These are phyloP conservation scores for Aviceda leuphotes DNA, from an alignment of 2,797 vertebrate genomes.

Conservation along the genomic window DNA sequence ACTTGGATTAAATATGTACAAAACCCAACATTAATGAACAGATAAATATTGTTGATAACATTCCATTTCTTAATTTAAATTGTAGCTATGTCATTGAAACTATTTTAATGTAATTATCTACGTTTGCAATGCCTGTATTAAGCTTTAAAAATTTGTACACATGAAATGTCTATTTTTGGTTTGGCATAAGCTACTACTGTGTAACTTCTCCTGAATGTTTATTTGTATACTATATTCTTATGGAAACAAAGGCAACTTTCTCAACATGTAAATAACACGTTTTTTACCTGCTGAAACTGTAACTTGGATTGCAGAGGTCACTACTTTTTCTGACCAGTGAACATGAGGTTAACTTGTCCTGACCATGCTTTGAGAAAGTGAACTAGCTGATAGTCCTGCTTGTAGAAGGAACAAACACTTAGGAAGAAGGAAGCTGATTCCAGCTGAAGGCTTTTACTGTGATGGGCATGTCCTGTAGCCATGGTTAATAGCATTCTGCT, in stretches of 20 bases:
- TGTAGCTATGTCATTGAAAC: constrained; percentile 32
- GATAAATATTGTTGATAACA: constrained; percentile 8
- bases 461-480: not conserved
- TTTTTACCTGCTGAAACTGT: constrained; percentile 66
- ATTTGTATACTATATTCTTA: constrained; percentile 61
- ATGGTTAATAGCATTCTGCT: not conserved
- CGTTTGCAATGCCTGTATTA: constrained; percentile 64
- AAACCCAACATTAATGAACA: not conserved
- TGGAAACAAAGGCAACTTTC: constrained; percentile 65
- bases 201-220: constrained; percentile 62
- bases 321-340: not conserved
- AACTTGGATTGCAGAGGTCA: not conserved
- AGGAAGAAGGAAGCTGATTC: not conserved
- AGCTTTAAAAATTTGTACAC: constrained; percentile 74
- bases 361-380: not conserved
- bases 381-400: not conserved
- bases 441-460: not conserved
- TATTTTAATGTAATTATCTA: constrained; percentile 10
- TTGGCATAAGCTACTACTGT: constrained; percentile 64
- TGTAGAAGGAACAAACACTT: not conserved
- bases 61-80: constrained; percentile 36
- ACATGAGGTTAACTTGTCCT: not conserved
- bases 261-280: constrained; percentile 71
- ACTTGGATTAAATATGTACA: constrained; percentile 10
- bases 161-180: constrained; percentile 76